These are phyloP conservation scores for Bufo bufo DNA, from an alignment of 2,113 vertebrate genomes.

Conservation along the genomic window DNA sequence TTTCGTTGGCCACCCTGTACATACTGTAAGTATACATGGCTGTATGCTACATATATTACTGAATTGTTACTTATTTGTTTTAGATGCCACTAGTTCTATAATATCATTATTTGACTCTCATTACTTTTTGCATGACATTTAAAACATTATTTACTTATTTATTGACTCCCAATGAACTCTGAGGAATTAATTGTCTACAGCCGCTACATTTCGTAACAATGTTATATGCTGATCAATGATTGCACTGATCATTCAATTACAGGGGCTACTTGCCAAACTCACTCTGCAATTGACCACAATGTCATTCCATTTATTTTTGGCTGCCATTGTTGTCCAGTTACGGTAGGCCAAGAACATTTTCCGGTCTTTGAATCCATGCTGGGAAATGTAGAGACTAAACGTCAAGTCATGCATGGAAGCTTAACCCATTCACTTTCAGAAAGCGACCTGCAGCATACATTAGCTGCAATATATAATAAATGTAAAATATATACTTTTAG, in stretches of 20 bases:
- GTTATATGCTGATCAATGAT: conserved; percentile 55
- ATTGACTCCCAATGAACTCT: not conserved
- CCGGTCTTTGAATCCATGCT: conserved; percentile 52
- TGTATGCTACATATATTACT: not conserved
- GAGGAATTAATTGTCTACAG: conserved; percentile 53
- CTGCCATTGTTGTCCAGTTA: conserved; percentile 57
- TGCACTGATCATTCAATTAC: conserved; percentile 52
- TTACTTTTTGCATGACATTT: not conserved
- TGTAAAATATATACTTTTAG: not conserved
- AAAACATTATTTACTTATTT: conserved; percentile 17
- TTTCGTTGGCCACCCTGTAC: not conserved
- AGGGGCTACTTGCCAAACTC: conserved; percentile 52
- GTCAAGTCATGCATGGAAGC: conserved; percentile 5
- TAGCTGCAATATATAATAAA: not conserved
- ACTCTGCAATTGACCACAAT: conserved; percentile 57
- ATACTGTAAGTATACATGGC: not conserved
- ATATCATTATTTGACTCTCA: not conserved
- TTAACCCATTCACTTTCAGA: conserved; percentile 45
- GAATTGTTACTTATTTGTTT: not conserved
- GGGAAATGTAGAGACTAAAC: conserved; percentile 44
- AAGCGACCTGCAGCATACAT: conserved; percentile 7
- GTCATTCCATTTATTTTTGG: conserved; percentile 60
- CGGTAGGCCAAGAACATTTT: conserved; percentile 55
- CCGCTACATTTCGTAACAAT: conserved; percentile 39
- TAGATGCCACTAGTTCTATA: not conserved